Base-by-base conservation (phyloP, 2,113 vertebrate genomes). In the Seriola aureovittata region DNA sequence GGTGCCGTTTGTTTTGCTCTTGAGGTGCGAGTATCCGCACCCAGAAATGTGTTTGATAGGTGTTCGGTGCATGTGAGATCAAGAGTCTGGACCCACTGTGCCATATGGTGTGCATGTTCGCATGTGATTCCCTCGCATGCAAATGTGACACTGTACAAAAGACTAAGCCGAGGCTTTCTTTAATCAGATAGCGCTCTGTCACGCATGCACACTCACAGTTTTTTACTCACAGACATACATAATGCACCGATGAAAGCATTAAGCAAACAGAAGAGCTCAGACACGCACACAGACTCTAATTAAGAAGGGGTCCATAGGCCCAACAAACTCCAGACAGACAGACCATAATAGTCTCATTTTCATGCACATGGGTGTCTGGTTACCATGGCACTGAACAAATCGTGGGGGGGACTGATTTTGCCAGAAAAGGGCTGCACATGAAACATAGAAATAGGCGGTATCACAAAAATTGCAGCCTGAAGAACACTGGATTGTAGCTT, bases 71-170 rank as follows among this genome's bases (percentile, higher is more conserved):
- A 5, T n/a, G 74, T 23, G 23, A 74, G 79, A 86, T 81, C 62
- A 81, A 82, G 71, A 71, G 74, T 74, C 62, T 48, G 73, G 76
- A 80, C 52, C 16, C 29, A 55, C 80, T 73, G 89, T 79, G 86
- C 93, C 93, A 94, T 94, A 93, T 94, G 94, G 90, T 65, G 40
- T 25, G 25, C 63, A 60, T 57, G 83, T 80, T 85, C 67, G 70
- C 59, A 79, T 77, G 79, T 77, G 85, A 86, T 87, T 84, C 86
- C 71, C 80, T 80, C 25, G 14, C 84, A 94, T 95, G 91, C 93
- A 95, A 95, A 94, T 95, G 91, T 86, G 86, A 81, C 52, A 90
- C 85, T 85, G 91, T 90, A 90, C 72, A 90, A 81, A 88, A 92
- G 90, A 90, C 86, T 91, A 89, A 82, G 85, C 66, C 2, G 46